phyloP scores from a whole-genome alignment of 2,888 invertebrate species.

The Salticus scenicus region DNA sequence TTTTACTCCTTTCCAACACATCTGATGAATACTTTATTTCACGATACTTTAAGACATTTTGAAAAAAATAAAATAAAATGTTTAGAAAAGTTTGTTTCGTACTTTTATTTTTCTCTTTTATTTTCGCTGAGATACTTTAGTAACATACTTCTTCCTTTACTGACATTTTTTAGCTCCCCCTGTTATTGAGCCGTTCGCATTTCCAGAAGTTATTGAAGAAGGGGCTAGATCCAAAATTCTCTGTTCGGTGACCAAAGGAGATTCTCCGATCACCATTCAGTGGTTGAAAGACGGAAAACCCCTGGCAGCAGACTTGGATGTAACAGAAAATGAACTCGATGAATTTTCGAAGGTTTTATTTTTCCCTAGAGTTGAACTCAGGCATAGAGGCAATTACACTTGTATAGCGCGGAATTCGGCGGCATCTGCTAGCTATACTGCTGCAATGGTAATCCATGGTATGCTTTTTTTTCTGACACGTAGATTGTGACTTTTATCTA shows the following conservation, averaged over 20 bases:
- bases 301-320: slow-evolving; percentile 72
- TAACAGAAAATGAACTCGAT: slow-evolving; percentile 70
- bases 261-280: slow-evolving; percentile 74
- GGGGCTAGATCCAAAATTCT: slow-evolving; percentile 76
- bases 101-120: too few relatives aligned
- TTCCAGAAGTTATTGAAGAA: slow-evolving; percentile 76
- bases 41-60: too few relatives aligned
- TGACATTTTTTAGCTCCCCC: slow-evolving; percentile 81
- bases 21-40: too few relatives aligned
- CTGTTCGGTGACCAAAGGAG: slow-evolving; percentile 76
- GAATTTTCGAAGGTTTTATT: slow-evolving; percentile 74
- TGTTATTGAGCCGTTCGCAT: slow-evolving; percentile 79
- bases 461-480: too few relatives aligned
- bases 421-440: slow-evolving; percentile 74
- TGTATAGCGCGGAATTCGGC: slow-evolving; percentile 74
- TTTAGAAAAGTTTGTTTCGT: too few relatives aligned
- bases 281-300: slow-evolving; percentile 75
- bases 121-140: too few relatives aligned
- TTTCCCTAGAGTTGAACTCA: slow-evolving; percentile 74
- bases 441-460: slow-evolving; percentile 72
- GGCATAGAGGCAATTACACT: slow-evolving; percentile 75
- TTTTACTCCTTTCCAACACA: too few relatives aligned
- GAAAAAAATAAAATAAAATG: too few relatives aligned
- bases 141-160: too few relatives aligned
- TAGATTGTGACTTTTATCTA: too few relatives aligned